Base-by-base conservation (phyloP, 1,140 invertebrate species). In the Epicauta chinensis region DNA sequence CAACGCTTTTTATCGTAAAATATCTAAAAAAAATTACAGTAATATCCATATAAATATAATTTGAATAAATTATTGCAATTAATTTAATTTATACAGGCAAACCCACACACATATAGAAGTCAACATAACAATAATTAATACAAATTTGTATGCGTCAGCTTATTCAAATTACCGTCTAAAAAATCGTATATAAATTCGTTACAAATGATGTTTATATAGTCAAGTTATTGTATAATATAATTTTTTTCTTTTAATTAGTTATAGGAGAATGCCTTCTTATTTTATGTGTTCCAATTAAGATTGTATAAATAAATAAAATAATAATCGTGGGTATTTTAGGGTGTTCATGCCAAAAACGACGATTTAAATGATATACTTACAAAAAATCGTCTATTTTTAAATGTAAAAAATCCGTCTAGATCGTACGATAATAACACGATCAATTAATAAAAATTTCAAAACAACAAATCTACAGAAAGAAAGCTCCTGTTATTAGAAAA, bases 61-160 rank as follows among this genome's bases (percentile, higher is more conserved):
- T 31, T 48, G 52, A 54, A 54, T 51, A 50, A 51, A 48, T 35
- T 43, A 53, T 39, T 23, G 41, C 38, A 53, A 53, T 53, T 53
- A 53, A 53, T 53, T 53, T 48, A 48, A 32, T 52, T 23, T 23
- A 23, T 23, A 53, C 45, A 16, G 32, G 12, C 14, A 23, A n/a
- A n/a, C n/a, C n/a, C n/a, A 23, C 23, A 23, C 23, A 23, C 23
- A 23, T 7, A 35, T 41, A 12, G 30, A 16, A 48, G 17, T 30
- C 51, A 53, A 53, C 51, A 47, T 41, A 45, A 53, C 36, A 37
- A 46, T 53, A 48, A 53, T 53, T 53, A 53, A 53, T 53, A 53
- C 51, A 53, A 53, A 53, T 53, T 53, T 53, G 51, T 53, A 50
- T 53, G 45, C 43, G 51, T 47, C 51, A 39, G 35, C 40, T 50